phyloP scores from a whole-genome alignment of 2,888 invertebrate species.

The Patella ulyssiponensis region DNA sequence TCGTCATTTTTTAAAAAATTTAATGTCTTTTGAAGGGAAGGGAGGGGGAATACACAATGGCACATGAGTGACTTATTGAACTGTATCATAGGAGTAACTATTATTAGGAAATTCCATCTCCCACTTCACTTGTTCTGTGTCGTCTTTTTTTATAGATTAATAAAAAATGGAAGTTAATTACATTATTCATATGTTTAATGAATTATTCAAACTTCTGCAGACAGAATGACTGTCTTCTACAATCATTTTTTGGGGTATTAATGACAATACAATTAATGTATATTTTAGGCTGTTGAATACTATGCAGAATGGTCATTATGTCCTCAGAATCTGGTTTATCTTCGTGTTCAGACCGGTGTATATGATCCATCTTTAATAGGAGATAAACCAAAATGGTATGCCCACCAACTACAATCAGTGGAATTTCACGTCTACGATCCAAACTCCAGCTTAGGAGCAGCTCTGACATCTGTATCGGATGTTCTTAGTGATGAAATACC shows the following conservation, averaged over 20 bases:
- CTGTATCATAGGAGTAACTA: too few relatives aligned
- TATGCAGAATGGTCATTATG: conserved; percentile 98
- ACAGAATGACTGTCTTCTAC: background rate
- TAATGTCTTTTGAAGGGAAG: too few relatives aligned
- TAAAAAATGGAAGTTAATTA: too few relatives aligned
- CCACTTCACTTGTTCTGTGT: too few relatives aligned
- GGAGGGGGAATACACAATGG: too few relatives aligned
- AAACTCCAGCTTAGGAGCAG: conserved; percentile 74
- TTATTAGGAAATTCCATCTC: too few relatives aligned
- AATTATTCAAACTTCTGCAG: background rate
- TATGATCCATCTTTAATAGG: conserved; percentile 95
- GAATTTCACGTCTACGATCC: conserved; percentile 94
- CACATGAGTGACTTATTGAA: too few relatives aligned
- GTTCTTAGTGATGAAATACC: conserved; percentile 67
- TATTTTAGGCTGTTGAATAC: conserved; percentile 92
- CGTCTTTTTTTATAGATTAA: too few relatives aligned
- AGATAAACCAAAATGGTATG: conserved; percentile 98
- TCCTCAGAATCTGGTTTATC: conserved; percentile 97
- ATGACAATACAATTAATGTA: background rate
- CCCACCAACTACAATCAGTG: conserved; percentile 81
- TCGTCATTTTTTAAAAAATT: too few relatives aligned
- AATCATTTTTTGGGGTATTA: too few relatives aligned
- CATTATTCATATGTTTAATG: background rate
- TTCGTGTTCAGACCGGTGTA: conserved; percentile 94
- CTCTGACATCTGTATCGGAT: conserved; percentile 61